Base-by-base conservation (phyloP, 2,797 vertebrate genomes). In the Garrulus glandarius region DNA sequence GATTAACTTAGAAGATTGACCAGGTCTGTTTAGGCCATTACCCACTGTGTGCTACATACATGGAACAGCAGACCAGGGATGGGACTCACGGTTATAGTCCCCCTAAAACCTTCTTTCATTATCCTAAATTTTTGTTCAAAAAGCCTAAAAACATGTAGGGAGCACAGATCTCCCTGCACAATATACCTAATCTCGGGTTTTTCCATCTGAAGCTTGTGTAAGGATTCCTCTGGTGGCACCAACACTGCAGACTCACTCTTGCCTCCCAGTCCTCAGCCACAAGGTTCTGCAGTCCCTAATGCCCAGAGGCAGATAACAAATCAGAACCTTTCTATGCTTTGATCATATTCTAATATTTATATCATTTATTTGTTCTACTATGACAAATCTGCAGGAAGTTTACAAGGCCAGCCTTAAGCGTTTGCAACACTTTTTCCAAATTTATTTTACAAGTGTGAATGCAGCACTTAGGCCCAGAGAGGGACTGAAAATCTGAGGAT, bases 31-130 rank as follows among this genome's bases (percentile, higher is more conserved):
- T 57, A 71, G 53, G 20, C 4, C 29, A n/a, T 82, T 87, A 49
- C 11, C 23, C 29, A 18, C 34, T 21, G 2, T 10, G 21, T 71
- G 22, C 10, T 60, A 10, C 0, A 0, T 17, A 39, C 13, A 12
- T 5, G 8, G 83, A 87, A 74, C 10, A 70, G 47, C 14, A 67
- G 39, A 47, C 17, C 15, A 39, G 16, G 15, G 9, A 15, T 61
- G 15, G 23, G 15, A 29, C 15, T 12, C 13, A 16, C 4, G 3
- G 11, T 55, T 84, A 52, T 11, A 84, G 5, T 3, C 10, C 4
- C 5, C 3, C 8, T 4, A 9, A 52, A 56, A 12, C 1, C 10
- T 18, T 68, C 68, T 29, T 16, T 10, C 10, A 27, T 44, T 70
- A 59, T 27, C 29, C 19, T 67, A 9, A 24, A 37, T 44, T 91